A percentile compares a stretch with the other conserved stretches of the same genome.
phyloP scores from a whole-genome alignment of 2,797 vertebrate genomes.

The Gouania willdenowi region DNA sequence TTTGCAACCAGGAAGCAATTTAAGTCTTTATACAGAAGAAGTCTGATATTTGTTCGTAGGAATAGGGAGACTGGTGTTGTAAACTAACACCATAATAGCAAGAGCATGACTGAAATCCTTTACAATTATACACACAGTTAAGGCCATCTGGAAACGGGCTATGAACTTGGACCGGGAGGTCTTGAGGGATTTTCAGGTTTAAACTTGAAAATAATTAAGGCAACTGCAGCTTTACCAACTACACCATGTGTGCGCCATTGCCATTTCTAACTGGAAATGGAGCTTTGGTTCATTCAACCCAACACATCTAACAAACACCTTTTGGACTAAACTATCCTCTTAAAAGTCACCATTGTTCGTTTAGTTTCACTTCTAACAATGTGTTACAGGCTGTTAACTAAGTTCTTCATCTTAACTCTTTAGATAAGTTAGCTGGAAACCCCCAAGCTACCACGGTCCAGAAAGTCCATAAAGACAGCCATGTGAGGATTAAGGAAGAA shows the following conservation, averaged over 20 bases:
- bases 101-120: not conserved
- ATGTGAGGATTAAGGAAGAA: conserved; percentile 30
- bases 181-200: conserved; percentile 33
- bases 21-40: not conserved
- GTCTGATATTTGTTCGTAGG: not conserved
- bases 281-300: no score
- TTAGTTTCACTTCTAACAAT: no score
- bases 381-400: no score
- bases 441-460: conserved; percentile 16
- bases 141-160: conserved; percentile 20
- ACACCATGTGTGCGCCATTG: conserved; percentile 29
- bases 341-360: no score
- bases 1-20: not conserved
- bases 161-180: conserved; percentile 8
- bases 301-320: no score
- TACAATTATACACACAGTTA: not conserved
- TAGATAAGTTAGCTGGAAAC: conserved; percentile 60
- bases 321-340: no score
- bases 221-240: conserved; percentile 37
- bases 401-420: conserved; percentile 39
- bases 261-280: no score
- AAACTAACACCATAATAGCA: not conserved
- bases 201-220: conserved; percentile 50
- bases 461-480: conserved; percentile 34
- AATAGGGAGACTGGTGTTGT: not conserved